These are phyloP conservation scores for Coendou prehensilis DNA, from an alignment of 2,797 vertebrate genomes.

Conservation along the genomic window DNA sequence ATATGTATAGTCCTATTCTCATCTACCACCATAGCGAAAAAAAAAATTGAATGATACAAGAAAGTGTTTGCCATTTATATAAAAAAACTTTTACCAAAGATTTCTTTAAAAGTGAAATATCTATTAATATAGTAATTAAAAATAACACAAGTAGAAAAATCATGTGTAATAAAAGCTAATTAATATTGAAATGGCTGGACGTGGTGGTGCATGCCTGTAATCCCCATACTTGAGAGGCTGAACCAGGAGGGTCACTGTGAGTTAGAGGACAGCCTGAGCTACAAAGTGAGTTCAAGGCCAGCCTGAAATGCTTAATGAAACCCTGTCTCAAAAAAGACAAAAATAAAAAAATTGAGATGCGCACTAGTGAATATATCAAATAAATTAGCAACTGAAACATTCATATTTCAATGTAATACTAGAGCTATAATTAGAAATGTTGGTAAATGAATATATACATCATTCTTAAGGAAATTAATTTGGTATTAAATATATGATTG, in stretches of 20 bases:
- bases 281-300: not conserved
- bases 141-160: not conserved
- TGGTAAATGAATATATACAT: not conserved
- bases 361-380: not conserved
- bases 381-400: not conserved
- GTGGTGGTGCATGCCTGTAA: not conserved
- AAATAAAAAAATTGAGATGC: not conserved
- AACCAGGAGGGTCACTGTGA: not conserved
- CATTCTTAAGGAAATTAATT: not conserved
- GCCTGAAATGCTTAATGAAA: not conserved
- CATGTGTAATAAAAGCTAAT: conserved; percentile 7
- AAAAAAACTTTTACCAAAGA: not conserved
- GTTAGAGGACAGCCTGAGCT: not conserved
- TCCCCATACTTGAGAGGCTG: not conserved
- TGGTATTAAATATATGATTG: not conserved
- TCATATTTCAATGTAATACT: conserved; percentile 29
- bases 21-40: not conserved
- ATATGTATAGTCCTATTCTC: not conserved
- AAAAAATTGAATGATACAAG: not conserved
- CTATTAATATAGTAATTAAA: conserved; percentile 23
- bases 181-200: not conserved
- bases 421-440: conserved; percentile 28
- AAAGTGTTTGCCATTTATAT: not conserved
- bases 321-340: not conserved
- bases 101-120: not conserved